Evolutionary conservation across 2,113 vertebrate species (phyloP).

Genomic region (Equus quagga): DNA sequence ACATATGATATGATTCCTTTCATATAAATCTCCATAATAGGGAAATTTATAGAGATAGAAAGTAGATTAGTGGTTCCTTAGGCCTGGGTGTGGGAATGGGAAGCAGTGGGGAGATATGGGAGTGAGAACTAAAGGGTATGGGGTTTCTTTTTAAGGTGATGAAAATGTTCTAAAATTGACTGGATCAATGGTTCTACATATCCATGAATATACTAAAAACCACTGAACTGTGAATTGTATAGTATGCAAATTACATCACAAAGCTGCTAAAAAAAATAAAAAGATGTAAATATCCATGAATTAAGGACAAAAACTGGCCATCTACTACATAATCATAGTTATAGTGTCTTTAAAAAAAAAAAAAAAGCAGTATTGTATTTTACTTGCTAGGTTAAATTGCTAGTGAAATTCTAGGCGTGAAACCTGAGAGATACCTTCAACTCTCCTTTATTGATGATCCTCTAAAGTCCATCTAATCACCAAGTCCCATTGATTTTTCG

Average conservation of each 20-base stretch:
- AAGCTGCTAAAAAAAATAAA: background rate
- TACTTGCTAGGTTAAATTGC: slow-evolving; percentile 11
- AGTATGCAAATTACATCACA: background rate
- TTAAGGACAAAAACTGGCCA: slow-evolving; percentile 7
- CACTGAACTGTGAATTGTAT: background rate
- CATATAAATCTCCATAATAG: background rate
- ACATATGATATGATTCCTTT: background rate
- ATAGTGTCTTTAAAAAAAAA: background rate
- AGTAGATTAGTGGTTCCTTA: background rate
- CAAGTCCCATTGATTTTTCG: background rate
- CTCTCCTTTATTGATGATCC: background rate
- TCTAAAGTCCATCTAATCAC: background rate
- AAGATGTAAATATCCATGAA: background rate
- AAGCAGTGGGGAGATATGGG: background rate
- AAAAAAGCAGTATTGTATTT: background rate
- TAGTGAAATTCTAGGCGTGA: background rate
- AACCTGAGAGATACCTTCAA: background rate
- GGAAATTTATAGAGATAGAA: background rate
- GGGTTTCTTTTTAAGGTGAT: background rate
- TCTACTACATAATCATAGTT: slow-evolving; percentile 14
- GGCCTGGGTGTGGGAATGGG: background rate
- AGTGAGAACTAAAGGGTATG: background rate
- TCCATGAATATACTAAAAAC: background rate
- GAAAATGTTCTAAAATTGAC: background rate
- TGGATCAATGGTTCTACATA: background rate